Conservation (phyloP, 2,888 invertebrate species). For the Leptinotarsa juncta region DNA sequence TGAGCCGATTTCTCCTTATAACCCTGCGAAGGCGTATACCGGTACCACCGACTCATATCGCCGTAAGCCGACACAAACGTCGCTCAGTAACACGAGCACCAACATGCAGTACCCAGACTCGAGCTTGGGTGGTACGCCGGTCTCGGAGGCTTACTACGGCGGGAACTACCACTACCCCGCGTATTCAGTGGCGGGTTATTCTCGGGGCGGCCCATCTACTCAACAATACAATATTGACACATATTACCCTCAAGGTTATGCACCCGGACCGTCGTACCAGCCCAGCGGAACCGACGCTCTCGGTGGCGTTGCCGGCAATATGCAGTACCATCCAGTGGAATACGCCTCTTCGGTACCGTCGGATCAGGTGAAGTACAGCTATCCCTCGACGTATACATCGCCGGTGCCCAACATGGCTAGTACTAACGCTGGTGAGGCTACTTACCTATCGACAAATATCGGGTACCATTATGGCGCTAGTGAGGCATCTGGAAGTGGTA, state of each 20-base stretch:
- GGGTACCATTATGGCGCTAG: slow-evolving; percentile 14
- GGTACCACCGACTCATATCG: slow-evolving; percentile 53
- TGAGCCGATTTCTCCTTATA: slow-evolving; percentile 34
- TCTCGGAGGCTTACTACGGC: slow-evolving; percentile 1
- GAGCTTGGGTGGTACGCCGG: slow-evolving; percentile 22
- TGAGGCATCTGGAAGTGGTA: neutral
- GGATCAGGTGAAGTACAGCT: slow-evolving; percentile 38
- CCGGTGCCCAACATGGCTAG: slow-evolving; percentile 48
- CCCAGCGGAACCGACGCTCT: neutral
- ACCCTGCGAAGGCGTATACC: slow-evolving; percentile 50
- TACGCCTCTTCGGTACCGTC: slow-evolving; percentile 54
- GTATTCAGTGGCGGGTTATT: slow-evolving; percentile 23
- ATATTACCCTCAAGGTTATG: slow-evolving; percentile 53
- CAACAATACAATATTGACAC: slow-evolving; percentile 31
- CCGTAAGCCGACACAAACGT: slow-evolving; percentile 48
- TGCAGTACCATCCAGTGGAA: slow-evolving; percentile 50
- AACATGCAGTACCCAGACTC: slow-evolving; percentile 45
- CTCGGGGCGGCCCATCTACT: slow-evolving; percentile 3
- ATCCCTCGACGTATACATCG: slow-evolving; percentile 52
- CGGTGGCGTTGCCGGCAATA: slow-evolving; percentile 25
- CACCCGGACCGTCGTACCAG: slow-evolving; percentile 40
- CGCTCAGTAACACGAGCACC: slow-evolving; percentile 34
- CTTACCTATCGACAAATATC: slow-evolving; percentile 30
- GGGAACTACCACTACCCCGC: slow-evolving; percentile 32
- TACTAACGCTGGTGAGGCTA: slow-evolving; percentile 38